A percentile compares a stretch with the other conserved stretches of the same genome.
Evolutionary conservation across 37 sponge, comb jelly and placozoan species (phyloP).

Genomic region (Axinella damicornis): DNA sequence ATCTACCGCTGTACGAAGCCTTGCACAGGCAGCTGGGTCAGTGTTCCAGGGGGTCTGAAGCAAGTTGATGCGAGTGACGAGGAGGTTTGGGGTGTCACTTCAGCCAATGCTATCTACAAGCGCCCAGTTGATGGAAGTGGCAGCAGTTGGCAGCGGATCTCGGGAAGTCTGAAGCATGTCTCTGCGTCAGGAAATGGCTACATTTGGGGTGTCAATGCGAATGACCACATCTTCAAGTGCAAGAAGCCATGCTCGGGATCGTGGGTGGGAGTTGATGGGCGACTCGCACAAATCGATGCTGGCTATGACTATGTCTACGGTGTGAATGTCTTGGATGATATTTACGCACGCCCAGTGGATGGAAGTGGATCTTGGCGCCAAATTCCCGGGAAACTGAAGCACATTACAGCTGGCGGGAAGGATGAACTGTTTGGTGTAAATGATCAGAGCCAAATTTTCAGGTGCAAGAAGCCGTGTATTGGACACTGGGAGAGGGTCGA

Average conservation of each 20-base stretch:
- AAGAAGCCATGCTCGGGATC: conserved; percentile 67
- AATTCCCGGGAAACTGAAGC: conserved; percentile 36
- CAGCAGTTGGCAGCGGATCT: conserved; percentile 41
- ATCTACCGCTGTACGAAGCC: conserved; percentile 26
- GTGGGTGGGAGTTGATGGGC: conserved; percentile 41
- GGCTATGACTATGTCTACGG: conserved; percentile 57
- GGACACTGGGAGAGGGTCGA: conserved; percentile 53
- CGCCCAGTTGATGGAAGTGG: conserved; percentile 67
- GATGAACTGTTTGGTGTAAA: conserved; percentile 64
- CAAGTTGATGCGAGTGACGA: conserved; percentile 64
- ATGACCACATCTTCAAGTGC: conserved; percentile 66
- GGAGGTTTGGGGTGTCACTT: conserved; percentile 66
- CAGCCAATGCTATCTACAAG: conserved; percentile 12
- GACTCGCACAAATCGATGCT: conserved; percentile 58
- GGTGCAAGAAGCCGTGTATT: conserved; percentile 75
- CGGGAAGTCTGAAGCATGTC: conserved; percentile 56
- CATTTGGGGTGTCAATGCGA: conserved; percentile 66
- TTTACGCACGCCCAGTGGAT: conserved; percentile 51
- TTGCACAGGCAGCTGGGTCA: conserved; percentile 10
- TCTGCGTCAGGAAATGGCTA: conserved; percentile 82
- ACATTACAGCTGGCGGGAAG: conserved; percentile 59
- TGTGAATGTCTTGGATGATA: conserved; percentile 17
- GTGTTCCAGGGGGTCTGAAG: conserved; percentile 26
- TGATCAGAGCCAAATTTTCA: conserved; percentile 4
- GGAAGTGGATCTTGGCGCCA: conserved; percentile 53